These are phyloP conservation scores for Drosophila biarmipes DNA, from an alignment of 1,140 invertebrate genomes.

Conservation along the genomic window DNA sequence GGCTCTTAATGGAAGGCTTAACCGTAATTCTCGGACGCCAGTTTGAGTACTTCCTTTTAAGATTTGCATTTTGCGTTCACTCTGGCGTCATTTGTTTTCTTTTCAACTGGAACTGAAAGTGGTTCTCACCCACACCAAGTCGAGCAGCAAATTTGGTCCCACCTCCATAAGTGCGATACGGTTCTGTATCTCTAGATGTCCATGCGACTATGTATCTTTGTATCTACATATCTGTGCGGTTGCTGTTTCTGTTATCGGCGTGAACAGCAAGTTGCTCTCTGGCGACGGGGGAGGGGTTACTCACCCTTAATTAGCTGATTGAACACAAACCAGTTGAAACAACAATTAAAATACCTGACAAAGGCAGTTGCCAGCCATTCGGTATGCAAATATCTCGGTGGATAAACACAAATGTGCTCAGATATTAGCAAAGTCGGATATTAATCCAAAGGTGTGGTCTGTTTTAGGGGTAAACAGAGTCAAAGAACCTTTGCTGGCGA, in stretches of 20 bases:
- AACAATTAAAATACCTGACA: slow-evolving; percentile 31
- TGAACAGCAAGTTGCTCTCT: slow-evolving; percentile 30
- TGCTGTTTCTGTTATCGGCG: slow-evolving; percentile 29
- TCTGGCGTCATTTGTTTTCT: slow-evolving; percentile 16
- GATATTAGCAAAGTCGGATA: slow-evolving; percentile 9
- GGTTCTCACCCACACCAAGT: slow-evolving; percentile 35
- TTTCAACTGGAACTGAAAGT: slow-evolving; percentile 20
- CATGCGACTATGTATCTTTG: neutral
- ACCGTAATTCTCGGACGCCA: slow-evolving; percentile 8
- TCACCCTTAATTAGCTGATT: slow-evolving; percentile 43
- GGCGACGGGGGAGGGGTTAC: slow-evolving; percentile 2
- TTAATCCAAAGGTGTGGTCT: slow-evolving; percentile 25
- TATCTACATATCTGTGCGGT: too few relatives aligned
- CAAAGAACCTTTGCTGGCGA: slow-evolving; percentile 15
- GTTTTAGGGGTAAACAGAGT: slow-evolving; percentile 21
- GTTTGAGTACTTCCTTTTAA: slow-evolving; percentile 22
- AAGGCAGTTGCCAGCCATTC: slow-evolving; percentile 9
- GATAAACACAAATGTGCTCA: slow-evolving; percentile 24
- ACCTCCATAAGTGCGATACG: slow-evolving; percentile 21
- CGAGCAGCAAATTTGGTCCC: slow-evolving; percentile 15
- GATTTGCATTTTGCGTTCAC: slow-evolving; percentile 18
- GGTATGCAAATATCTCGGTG: slow-evolving; percentile 10
- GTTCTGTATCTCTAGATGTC: neutral
- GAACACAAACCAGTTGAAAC: slow-evolving; percentile 38
- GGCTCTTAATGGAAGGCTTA: slow-evolving; percentile 9